Conservation (phyloP, 2,888 invertebrate species). For the Drosophila maculinotata region DNA sequence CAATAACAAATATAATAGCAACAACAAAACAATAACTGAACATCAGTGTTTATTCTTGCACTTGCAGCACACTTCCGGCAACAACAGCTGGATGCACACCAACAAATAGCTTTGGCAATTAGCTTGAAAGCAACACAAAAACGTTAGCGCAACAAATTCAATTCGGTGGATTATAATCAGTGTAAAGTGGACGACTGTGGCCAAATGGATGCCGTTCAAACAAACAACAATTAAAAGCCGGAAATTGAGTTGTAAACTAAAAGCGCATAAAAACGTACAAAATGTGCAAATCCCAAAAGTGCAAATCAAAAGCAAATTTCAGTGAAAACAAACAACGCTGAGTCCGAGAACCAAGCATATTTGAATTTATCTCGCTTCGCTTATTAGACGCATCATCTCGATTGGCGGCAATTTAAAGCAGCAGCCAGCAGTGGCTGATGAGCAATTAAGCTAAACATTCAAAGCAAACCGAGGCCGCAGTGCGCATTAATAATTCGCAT, state of each 20-base stretch:
- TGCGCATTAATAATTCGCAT: slow-evolving; percentile 57
- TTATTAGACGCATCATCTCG: slow-evolving; percentile 35
- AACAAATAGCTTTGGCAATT: slow-evolving; percentile 34
- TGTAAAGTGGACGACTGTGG: slow-evolving; percentile 26
- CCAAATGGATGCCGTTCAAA: slow-evolving; percentile 30
- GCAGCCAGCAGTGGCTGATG: slow-evolving; percentile 53
- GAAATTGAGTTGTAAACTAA: slow-evolving; percentile 60
- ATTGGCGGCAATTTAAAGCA: slow-evolving; percentile 31
- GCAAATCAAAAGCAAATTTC: slow-evolving; percentile 54
- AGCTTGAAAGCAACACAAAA: slow-evolving; percentile 19
- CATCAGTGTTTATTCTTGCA: slow-evolving; percentile 62
- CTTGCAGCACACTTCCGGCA: slow-evolving; percentile 72
- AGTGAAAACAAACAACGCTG: slow-evolving; percentile 36
- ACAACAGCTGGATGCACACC: slow-evolving; percentile 68
- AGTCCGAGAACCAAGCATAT: slow-evolving; percentile 51
- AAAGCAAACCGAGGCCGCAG: slow-evolving; percentile 28
- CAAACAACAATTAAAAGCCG: slow-evolving; percentile 51
- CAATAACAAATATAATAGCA: background rate
- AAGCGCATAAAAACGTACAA: slow-evolving; percentile 9
- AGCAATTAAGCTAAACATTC: slow-evolving; percentile 42
- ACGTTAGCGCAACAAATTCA: slow-evolving; percentile 18
- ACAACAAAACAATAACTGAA: slow-evolving; percentile 41
- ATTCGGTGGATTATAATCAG: slow-evolving; percentile 38
- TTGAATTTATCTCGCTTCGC: slow-evolving; percentile 72
- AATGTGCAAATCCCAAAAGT: slow-evolving; percentile 52